Percentiles rank a stretch among this genome's conserved stretches.
These are phyloP conservation scores for Eurosta solidaginis DNA, from an alignment of 1,140 invertebrate species.

Conservation along the genomic window DNA sequence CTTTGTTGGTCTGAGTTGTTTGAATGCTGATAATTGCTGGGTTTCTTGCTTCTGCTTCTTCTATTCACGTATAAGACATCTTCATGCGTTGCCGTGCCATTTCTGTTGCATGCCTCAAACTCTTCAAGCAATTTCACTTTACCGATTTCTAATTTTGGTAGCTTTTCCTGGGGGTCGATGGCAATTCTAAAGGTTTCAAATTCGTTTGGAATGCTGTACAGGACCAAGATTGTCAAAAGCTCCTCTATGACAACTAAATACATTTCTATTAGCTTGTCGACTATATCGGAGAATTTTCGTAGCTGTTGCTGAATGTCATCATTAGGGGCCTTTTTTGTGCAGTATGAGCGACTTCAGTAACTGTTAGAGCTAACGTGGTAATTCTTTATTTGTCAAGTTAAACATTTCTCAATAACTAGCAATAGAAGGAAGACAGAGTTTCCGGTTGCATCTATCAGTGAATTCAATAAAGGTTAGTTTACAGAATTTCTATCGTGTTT, in stretches of 20 bases:
- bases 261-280: conserved; percentile 43
- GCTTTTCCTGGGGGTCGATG: conserved; percentile 42
- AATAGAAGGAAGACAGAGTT: too few species aligned
- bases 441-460: too few species aligned
- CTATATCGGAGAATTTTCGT: conserved; percentile 41
- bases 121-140: too few species aligned
- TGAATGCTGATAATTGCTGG: too few species aligned
- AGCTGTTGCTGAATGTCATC: conserved; percentile 44
- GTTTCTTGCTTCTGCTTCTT: not conserved
- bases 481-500: too few species aligned
- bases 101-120: conserved; percentile 44
- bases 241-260: conserved; percentile 40
- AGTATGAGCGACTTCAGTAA: conserved; percentile 36
- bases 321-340: conserved; percentile 40
- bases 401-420: too few species aligned
- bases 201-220: conserved; percentile 42
- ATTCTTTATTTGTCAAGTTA: too few species aligned
- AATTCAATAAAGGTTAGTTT: too few species aligned
- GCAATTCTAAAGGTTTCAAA: conserved; percentile 43
- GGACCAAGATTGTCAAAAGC: conserved; percentile 36
- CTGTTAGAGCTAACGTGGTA: too few species aligned
- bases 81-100: conserved; percentile 14
- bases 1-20: not conserved
- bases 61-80: not conserved
- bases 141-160: conserved; percentile 38